Evolutionary conservation across 2,797 vertebrate species (phyloP).

Genomic region (Carapus acus): DNA sequence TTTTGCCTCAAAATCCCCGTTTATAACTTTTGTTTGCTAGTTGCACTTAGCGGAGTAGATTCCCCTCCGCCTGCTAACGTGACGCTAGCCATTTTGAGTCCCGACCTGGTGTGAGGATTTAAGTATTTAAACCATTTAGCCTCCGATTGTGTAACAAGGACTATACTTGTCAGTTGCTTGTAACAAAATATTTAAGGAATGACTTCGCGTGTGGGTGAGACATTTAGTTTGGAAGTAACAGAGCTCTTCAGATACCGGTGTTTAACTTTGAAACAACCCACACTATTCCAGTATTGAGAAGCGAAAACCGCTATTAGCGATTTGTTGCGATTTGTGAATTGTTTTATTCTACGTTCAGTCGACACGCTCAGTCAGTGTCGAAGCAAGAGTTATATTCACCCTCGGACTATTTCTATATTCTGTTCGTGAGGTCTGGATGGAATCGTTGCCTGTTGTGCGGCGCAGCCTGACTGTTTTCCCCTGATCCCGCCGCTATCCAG

Average conservation of each 20-base stretch:
- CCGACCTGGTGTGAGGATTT: constrained; percentile 37
- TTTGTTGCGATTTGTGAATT: too few species aligned
- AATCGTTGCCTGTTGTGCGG: constrained; percentile 50
- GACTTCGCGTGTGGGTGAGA: neutral
- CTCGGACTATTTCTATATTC: neutral
- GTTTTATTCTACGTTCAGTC: too few species aligned
- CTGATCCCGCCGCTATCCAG: constrained; percentile 55
- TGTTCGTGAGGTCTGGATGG: constrained; percentile 43
- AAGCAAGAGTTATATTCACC: too few species aligned
- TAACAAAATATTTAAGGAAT: neutral
- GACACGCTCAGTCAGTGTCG: too few species aligned
- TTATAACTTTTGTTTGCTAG: constrained; percentile 42
- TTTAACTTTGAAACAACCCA: constrained; percentile 35
- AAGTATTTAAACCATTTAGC: constrained; percentile 46
- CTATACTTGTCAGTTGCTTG: constrained; percentile 6
- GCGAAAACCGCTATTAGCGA: too few species aligned
- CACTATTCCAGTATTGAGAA: constrained; percentile 19
- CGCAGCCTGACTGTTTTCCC: constrained; percentile 40
- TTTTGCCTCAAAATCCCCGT: constrained; percentile 14
- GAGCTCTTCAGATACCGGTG: constrained; percentile 11
- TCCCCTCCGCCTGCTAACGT: constrained; percentile 49
- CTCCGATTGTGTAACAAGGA: constrained; percentile 1
- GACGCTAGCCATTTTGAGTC: constrained; percentile 58
- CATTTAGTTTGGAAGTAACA: neutral
- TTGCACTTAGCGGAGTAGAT: constrained; percentile 16